phyloP scores from a whole-genome alignment of 2,888 invertebrate genomes.

The Agriopis leucophaearia region DNA sequence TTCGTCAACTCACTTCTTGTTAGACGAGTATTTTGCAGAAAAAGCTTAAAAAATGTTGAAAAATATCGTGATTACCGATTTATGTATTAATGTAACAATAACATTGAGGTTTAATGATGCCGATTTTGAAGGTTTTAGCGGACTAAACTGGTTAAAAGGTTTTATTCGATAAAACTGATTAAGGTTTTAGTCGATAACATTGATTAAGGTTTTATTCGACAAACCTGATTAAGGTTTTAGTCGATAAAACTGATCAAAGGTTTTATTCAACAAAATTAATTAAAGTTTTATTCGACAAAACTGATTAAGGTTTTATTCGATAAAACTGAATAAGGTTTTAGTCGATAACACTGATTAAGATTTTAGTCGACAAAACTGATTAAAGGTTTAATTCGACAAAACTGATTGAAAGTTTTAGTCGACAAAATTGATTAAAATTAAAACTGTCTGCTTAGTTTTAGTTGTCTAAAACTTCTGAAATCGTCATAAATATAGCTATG shows the following conservation, averaged over 20 bases:
- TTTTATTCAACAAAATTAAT: too few relatives aligned
- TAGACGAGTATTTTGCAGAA: conserved; percentile 51
- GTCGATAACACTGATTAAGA: too few relatives aligned
- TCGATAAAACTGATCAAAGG: not conserved
- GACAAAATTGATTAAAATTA: not conserved
- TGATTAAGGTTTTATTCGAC: too few relatives aligned
- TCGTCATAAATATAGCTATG: conserved; percentile 58
- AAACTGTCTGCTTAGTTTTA: too few relatives aligned
- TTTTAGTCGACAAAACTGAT: too few relatives aligned
- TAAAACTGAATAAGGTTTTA: too few relatives aligned
- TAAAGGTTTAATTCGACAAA: not conserved
- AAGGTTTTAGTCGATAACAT: too few relatives aligned
- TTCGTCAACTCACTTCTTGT: conserved; percentile 54
- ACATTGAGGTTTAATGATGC: conserved; percentile 64
- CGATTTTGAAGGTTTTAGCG: not conserved
- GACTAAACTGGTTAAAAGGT: too few relatives aligned
- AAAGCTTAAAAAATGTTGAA: conserved; percentile 63
- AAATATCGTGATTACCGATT: conserved; percentile 62
- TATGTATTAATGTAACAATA: conserved; percentile 69
- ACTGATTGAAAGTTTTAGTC: not conserved
- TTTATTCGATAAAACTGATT: too few relatives aligned
- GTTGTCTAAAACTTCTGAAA: not conserved
- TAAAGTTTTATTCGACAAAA: too few relatives aligned
- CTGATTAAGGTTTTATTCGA: too few relatives aligned
- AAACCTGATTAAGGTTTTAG: not conserved